These are phyloP conservation scores for Masticophis lateralis DNA, from an alignment of 2,797 vertebrate genomes.

Conservation along the genomic window DNA sequence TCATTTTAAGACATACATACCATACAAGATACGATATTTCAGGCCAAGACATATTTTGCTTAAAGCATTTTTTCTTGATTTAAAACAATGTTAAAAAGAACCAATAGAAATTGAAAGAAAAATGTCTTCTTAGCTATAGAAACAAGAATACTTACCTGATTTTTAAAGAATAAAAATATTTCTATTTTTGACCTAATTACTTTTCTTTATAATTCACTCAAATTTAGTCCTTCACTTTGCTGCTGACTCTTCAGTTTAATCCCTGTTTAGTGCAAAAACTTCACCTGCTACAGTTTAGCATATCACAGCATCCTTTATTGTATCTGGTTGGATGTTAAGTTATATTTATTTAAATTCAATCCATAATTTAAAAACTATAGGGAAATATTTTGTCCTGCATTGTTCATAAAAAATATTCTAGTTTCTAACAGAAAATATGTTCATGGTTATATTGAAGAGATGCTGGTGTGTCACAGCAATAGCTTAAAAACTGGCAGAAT, in stretches of 20 bases:
- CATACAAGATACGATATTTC: background rate
- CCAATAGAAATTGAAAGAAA: background rate
- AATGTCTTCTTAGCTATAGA: background rate
- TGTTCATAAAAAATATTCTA: background rate
- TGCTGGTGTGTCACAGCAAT: slow-evolving; percentile 32
- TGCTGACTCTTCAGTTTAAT: background rate
- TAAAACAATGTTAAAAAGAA: background rate
- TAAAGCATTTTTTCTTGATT: background rate
- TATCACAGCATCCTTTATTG: background rate
- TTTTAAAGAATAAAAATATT: background rate
- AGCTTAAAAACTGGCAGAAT: slow-evolving; percentile 40
- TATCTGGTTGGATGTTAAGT: slow-evolving; percentile 22
- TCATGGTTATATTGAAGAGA: slow-evolving; percentile 1
- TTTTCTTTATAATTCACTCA: background rate
- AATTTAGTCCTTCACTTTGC: background rate
- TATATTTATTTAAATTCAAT: slow-evolving; percentile 9
- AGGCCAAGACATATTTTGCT: background rate
- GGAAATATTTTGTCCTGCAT: background rate
- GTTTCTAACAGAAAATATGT: slow-evolving; percentile 13
- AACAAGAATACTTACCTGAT: background rate
- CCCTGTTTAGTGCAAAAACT: background rate
- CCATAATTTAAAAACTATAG: slow-evolving; percentile 17
- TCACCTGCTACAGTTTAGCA: background rate
- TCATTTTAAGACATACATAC: background rate
- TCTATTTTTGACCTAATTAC: background rate